Evolutionary conservation across 2,797 vertebrate genomes (phyloP).

Genomic region (Lophius americanus): DNA sequence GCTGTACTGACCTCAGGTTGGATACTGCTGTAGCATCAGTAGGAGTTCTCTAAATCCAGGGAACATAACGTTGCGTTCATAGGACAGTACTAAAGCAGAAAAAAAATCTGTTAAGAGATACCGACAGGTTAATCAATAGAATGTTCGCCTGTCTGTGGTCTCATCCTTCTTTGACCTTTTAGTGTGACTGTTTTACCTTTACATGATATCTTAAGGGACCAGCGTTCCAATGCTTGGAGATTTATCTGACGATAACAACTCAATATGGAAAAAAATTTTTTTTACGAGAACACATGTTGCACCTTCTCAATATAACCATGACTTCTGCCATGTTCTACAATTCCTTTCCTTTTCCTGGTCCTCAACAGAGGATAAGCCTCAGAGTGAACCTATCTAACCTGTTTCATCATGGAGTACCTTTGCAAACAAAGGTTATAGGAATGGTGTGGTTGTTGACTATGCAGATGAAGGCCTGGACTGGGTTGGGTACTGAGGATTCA

Average conservation of each 20-base stretch:
- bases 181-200: constrained; percentile 4
- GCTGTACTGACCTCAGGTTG: background rate
- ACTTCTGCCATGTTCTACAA: background rate
- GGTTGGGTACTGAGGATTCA: no score
- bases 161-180: constrained; percentile 54
- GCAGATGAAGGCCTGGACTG: no score
- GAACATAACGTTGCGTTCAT: background rate
- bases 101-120: constrained; percentile 23
- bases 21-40: no score
- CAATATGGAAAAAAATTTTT: no score
- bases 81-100: background rate
- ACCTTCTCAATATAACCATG: no score
- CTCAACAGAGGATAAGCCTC: background rate
- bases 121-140: constrained; percentile 36
- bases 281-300: no score
- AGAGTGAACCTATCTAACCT: background rate
- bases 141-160: constrained; percentile 17
- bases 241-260: constrained; percentile 3
- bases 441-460: no score
- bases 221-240: background rate
- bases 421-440: no score
- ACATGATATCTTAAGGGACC: constrained; percentile 11
- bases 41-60: no score
- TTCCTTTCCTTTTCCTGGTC: background rate
- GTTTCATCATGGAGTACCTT: no score